These are phyloP conservation scores for Drosophila seguyi DNA, from an alignment of 1,140 invertebrate species.

Conservation along the genomic window DNA sequence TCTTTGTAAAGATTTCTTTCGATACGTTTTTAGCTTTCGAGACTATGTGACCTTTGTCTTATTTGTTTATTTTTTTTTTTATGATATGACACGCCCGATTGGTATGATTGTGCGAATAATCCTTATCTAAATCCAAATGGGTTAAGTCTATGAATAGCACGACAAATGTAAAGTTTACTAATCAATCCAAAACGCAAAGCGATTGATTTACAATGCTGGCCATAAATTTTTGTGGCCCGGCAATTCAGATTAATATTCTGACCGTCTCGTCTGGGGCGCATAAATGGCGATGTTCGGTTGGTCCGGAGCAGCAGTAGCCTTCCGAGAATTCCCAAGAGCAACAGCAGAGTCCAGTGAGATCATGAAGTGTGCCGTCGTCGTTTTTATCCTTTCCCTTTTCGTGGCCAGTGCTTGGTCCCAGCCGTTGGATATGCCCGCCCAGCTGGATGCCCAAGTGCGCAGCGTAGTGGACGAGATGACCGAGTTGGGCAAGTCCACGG, in stretches of 20 bases:
- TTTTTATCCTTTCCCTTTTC: slow-evolving; percentile 41
- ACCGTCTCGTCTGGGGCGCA: slow-evolving; percentile 10
- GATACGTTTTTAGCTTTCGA: neutral
- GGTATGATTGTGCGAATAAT: slow-evolving; percentile 6
- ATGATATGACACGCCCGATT: neutral
- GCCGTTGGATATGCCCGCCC: slow-evolving; percentile 36
- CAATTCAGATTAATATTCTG: slow-evolving; percentile 28
- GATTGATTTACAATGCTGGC: slow-evolving; percentile 37
- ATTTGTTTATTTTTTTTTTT: slow-evolving; percentile 18
- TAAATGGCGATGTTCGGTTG: slow-evolving; percentile 19
- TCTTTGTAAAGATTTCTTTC: neutral
- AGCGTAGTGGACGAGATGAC: slow-evolving; percentile 55
- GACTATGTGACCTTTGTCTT: neutral
- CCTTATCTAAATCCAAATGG: slow-evolving; percentile 35
- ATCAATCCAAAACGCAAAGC: slow-evolving; percentile 6
- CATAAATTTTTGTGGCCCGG: slow-evolving; percentile 33
- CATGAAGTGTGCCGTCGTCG: slow-evolving; percentile 50
- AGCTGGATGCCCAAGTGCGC: slow-evolving; percentile 45
- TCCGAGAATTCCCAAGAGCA: neutral
- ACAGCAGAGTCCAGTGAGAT: slow-evolving; percentile 6
- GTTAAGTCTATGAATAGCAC: slow-evolving; percentile 28
- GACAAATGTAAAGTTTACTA: slow-evolving; percentile 46
- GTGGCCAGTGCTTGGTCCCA: slow-evolving; percentile 45
- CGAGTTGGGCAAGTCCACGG: slow-evolving; percentile 57
- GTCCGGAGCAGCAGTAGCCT: slow-evolving; percentile 11